phyloP scores from a whole-genome alignment of 2,888 invertebrate genomes.

The Trichacis sp. region DNA sequence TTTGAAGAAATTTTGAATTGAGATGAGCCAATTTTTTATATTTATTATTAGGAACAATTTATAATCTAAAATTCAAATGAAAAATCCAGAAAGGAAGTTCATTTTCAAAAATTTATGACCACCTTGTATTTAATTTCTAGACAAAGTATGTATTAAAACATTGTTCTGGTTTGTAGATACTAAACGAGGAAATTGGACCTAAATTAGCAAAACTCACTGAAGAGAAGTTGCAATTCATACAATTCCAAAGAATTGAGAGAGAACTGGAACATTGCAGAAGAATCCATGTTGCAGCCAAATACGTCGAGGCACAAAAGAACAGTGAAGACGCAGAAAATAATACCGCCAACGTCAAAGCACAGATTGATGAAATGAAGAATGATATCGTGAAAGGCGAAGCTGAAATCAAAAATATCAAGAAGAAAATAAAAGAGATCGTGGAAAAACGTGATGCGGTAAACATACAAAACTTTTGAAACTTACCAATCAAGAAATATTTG shows the following conservation, averaged over 20 bases:
- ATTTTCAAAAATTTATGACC: slow-evolving; percentile 5
- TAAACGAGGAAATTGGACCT: slow-evolving; percentile 91
- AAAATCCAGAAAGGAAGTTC: background rate
- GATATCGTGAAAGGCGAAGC: slow-evolving; percentile 72
- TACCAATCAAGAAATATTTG: too few species aligned
- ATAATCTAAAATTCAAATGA: background rate
- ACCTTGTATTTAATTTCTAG: background rate
- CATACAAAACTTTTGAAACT: too few species aligned
- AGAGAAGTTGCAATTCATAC: slow-evolving; percentile 86
- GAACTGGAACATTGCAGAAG: slow-evolving; percentile 86
- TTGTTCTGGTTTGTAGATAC: slow-evolving; percentile 69
- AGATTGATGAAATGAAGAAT: slow-evolving; percentile 72
- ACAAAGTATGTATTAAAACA: background rate
- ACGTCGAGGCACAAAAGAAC: slow-evolving; percentile 71
- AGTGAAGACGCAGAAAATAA: slow-evolving; percentile 72
- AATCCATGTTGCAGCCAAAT: slow-evolving; percentile 82
- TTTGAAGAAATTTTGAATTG: too few species aligned
- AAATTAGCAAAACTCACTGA: slow-evolving; percentile 86
- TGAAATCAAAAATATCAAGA: slow-evolving; percentile 72
- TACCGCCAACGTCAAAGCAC: slow-evolving; percentile 72
- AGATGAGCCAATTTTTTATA: too few species aligned
- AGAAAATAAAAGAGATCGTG: slow-evolving; percentile 74
- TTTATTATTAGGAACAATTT: too few species aligned
- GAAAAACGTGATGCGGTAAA: slow-evolving; percentile 77
- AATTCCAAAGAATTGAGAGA: slow-evolving; percentile 87